Evolutionary conservation across 2,113 vertebrate species (phyloP).

Genomic region (Phasianus colchicus): DNA sequence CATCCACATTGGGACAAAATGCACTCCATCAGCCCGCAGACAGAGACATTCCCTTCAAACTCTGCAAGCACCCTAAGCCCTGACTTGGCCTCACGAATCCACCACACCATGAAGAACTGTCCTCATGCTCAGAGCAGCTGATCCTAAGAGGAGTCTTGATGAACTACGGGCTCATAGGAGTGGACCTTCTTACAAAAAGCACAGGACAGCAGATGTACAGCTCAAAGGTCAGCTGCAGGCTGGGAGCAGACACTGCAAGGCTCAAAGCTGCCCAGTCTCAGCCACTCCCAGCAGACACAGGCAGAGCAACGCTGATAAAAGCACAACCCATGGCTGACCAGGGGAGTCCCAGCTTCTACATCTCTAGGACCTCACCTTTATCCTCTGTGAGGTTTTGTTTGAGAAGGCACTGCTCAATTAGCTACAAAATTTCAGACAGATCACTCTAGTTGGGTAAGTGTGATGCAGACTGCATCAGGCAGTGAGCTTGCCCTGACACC

Average conservation of each 20-base stretch:
- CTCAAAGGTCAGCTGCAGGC: neutral
- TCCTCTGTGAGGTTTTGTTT: neutral
- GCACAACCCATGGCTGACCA: neutral
- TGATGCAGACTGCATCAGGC: neutral
- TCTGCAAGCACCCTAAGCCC: neutral
- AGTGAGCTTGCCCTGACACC: neutral
- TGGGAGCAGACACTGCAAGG: neutral
- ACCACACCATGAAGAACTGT: neutral
- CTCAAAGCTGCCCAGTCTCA: neutral
- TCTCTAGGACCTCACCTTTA: neutral
- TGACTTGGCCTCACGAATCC: rapidly evolving
- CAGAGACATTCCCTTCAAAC: neutral
- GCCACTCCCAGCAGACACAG: neutral
- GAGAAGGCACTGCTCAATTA: neutral
- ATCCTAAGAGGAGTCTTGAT: neutral
- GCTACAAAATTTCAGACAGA: neutral
- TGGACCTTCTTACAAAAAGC: neutral
- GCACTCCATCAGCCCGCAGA: neutral
- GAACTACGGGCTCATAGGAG: neutral
- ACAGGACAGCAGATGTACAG: neutral
- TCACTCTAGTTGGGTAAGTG: neutral
- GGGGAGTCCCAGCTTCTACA: neutral
- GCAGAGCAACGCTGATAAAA: neutral
- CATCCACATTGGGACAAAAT: neutral
- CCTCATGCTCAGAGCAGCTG: neutral